phyloP scores from a whole-genome alignment of 2,113 vertebrate genomes.

The Lichenostomus cassidix region DNA sequence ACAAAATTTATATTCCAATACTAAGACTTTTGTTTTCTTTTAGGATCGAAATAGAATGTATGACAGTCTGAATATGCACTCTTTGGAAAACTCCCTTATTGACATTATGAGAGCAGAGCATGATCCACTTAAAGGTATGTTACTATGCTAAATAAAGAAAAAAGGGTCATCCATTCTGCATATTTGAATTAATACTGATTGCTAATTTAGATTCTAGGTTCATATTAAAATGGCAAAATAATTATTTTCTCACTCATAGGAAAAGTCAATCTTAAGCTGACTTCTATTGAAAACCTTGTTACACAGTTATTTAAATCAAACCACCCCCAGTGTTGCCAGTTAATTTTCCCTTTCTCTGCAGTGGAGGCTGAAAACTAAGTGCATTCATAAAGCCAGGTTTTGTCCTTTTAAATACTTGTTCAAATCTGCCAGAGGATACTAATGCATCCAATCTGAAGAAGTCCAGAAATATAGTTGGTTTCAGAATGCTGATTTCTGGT shows the following conservation, averaged over 20 bases:
- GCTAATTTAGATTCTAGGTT: conserved; percentile 1
- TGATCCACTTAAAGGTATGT: conserved; percentile 95
- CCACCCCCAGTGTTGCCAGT: rapidly evolving
- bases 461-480: background rate
- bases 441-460: background rate
- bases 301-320: background rate
- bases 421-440: background rate
- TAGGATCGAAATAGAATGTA: conserved; percentile 92
- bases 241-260: background rate
- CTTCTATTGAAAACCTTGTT: background rate
- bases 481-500: background rate
- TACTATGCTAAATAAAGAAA: conserved; percentile 45
- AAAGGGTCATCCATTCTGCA: conserved; percentile 13
- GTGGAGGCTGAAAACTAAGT: background rate
- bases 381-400: background rate
- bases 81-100: conserved; percentile 96
- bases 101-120: conserved; percentile 99
- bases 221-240: background rate
- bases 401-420: background rate
- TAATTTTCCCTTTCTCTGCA: background rate
- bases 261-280: background rate
- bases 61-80: conserved; percentile 99
- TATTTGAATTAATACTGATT: conserved; percentile 17
- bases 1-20: conserved; percentile 11
- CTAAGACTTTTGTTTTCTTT: conserved; percentile 65